Base-by-base conservation (phyloP, 2,797 vertebrate species). In the Momotus momota region DNA sequence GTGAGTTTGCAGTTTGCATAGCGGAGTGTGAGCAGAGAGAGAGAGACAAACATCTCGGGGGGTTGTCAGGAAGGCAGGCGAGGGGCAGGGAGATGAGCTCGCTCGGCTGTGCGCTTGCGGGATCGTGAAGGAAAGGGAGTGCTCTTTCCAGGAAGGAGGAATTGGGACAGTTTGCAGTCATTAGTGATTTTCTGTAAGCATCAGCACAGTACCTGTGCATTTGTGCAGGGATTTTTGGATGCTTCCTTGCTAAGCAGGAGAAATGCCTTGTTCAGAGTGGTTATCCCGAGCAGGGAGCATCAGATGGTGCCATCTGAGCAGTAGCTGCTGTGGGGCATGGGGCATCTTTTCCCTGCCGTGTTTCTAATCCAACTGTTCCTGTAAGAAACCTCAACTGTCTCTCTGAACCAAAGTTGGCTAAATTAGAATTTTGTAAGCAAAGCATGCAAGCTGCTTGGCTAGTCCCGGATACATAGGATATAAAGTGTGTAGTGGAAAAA, bases 101-200 rank as follows among this genome's bases (percentile, higher is more conserved):
- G 0, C 45, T 81, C 3, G 2, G 14, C 65, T 55, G 41, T 4
- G 0, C 1, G 4, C 26, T 46, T 3, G 1, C 25, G 33, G 19
- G 6, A 29, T 20, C 5, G 2, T 1, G 2, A 61, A 73, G 45
- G 19, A 46, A 72, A 69, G 35, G 26, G 43, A 20, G 17, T 10
- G 46, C 14, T 57, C 74, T 75, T 48, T 23, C 22, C 35, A 13
- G 10, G 20, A 14, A 9, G 12, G 12, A 2, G 7, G 12, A 12
- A 75, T 74, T 62, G 48, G 27, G 43, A 8, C 6, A 26, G 13
- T 57, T 86, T 74, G 62, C 26, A 23, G 55, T 26, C 46, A 26
- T 60, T 52, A 27, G 51, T 60, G 66, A 35, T 88, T 79, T 61
- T 71, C 38, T 66, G 6, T 38, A 31, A 40, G 40, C 20, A n/a